Evolutionary conservation across 2,797 vertebrate species (phyloP).

Genomic region (Atherinosoma microstoma): DNA sequence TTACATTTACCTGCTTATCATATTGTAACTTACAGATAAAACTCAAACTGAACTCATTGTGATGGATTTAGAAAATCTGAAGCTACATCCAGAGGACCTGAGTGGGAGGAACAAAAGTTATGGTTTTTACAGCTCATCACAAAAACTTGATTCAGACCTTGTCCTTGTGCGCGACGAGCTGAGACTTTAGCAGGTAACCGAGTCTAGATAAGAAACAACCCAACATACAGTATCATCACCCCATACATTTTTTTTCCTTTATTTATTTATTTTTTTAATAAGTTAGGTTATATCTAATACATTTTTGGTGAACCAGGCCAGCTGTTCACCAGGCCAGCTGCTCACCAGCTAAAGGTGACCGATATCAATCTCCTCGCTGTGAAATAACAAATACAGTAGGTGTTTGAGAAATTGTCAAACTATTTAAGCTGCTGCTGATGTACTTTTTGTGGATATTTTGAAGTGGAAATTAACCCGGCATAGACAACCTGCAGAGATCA

Average conservation of each 20-base stretch:
- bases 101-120: neutral
- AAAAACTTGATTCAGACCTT: neutral
- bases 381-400: neutral
- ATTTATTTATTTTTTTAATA: neutral
- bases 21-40: neutral
- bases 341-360: neutral
- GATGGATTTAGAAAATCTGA: neutral
- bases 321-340: neutral
- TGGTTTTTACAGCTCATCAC: neutral
- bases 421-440: neutral
- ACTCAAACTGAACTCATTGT: neutral
- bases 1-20: neutral
- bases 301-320: neutral
- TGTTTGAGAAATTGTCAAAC: neutral
- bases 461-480: neutral
- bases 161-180: neutral
- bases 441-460: neutral
- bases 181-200: neutral
- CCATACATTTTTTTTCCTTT: neutral
- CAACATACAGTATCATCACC: neutral
- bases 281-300: neutral
- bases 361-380: neutral
- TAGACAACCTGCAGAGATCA: neutral
- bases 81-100: neutral
- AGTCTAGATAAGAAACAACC: neutral